These are phyloP conservation scores for Pseudopodoces humilis DNA, from an alignment of 2,113 vertebrate genomes.

Conservation along the genomic window DNA sequence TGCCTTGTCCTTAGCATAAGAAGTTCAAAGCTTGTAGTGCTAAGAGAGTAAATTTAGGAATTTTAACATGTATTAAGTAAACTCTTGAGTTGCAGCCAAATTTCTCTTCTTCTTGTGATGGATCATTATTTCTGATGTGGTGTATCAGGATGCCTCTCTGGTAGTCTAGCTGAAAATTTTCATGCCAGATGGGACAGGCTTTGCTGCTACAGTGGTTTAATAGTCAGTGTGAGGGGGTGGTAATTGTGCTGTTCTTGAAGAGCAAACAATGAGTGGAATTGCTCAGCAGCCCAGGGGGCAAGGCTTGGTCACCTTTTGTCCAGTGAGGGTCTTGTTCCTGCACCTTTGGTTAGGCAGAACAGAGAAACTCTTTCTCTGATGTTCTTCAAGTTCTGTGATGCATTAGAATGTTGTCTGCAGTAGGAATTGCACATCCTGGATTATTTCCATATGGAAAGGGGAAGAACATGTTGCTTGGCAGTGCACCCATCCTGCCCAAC, in stretches of 20 bases:
- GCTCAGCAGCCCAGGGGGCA: background rate
- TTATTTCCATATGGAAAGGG: background rate
- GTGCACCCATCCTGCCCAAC: background rate
- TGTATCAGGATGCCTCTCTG: background rate
- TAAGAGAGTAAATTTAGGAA: background rate
- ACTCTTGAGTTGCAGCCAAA: background rate
- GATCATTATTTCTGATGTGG: background rate
- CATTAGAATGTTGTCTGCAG: background rate
- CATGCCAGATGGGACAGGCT: background rate
- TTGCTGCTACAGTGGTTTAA: background rate
- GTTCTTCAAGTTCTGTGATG: background rate
- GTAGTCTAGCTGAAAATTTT: background rate
- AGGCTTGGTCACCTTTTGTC: background rate
- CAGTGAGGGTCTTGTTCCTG: background rate
- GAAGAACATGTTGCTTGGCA: background rate
- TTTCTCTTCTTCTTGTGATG: background rate
- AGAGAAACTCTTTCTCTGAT: background rate
- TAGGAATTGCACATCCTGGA: fast-evolving
- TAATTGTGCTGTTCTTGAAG: background rate
- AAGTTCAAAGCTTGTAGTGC: background rate
- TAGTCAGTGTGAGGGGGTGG: background rate
- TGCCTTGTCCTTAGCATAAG: background rate
- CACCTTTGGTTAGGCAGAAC: background rate
- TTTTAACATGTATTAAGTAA: conserved; percentile 2
- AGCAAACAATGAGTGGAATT: background rate